Evolutionary conservation across 2,888 invertebrate species (phyloP), one percentile per base, ranked within the genome.

Genomic region (Dioctria rufipes): DNA sequence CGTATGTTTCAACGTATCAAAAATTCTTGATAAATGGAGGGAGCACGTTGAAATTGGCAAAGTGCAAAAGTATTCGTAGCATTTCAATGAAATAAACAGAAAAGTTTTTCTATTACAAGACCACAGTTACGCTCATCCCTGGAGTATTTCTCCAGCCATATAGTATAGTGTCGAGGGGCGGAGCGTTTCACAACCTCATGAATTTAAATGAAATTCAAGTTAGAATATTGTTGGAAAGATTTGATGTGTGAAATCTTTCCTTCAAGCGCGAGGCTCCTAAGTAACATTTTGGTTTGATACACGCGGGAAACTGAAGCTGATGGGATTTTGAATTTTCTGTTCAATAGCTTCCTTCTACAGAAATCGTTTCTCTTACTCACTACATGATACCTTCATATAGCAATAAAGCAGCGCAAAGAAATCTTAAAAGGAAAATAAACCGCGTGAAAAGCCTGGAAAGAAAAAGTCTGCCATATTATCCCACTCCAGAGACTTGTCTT

Each of bases 181-280:
- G 11, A 11, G 25, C 25, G 54, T 2, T 3, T 8, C 54, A 54
- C 54, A 54, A 54, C 11, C 54, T 54, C 54, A 54, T 54, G 54
- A 54, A 54, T 54, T 54, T 54, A 54, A 54, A 54, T 54, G 54
- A 54, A 54, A 11, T 54, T n/a, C 54, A 54, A 54, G 54, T 11
- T 54, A n/a, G 54, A 54, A 54, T 54, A 54, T 54, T n/a, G 54
- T n/a, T n/a, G 54, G 54, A 4, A 54, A n/a, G 54, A 54, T 54
- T 54, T 54, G 54, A 54, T 54, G 54, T 54, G 54, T 54, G 54
- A 54, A 54, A 54, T 54, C 11, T 54, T 54, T 54, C 54, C 11
- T n/a, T 1, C 54, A 11, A n/a, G 4, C 4, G 6, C 4, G n/a
- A 8, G 11, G 2, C 25, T 25, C 25, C 25, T 0, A 25, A 25